Evolutionary conservation across 2,113 vertebrate genomes (phyloP).

Genomic region (Platysternon megacephalum): DNA sequence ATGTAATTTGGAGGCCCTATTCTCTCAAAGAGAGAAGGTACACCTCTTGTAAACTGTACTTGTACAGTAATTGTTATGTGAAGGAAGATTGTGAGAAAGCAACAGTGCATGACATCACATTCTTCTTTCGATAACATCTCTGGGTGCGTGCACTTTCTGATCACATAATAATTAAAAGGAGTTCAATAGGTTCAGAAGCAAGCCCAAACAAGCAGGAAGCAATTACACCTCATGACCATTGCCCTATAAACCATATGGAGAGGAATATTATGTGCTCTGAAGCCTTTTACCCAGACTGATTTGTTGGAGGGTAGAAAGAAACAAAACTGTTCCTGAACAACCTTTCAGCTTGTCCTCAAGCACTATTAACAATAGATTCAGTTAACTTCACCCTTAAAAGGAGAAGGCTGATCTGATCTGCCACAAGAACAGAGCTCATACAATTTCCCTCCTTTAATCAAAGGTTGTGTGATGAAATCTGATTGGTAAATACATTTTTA

Average conservation of each 20-base stretch:
- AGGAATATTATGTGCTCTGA: neutral
- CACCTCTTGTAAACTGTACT: neutral
- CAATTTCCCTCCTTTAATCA: neutral
- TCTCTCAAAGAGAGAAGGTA: neutral
- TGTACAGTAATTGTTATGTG: neutral
- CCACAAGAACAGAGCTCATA: neutral
- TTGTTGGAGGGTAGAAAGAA: neutral
- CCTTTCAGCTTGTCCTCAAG: neutral
- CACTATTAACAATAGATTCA: neutral
- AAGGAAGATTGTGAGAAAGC: neutral
- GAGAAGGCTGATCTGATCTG: neutral
- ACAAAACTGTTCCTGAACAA: neutral
- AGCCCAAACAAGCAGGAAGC: slow-evolving; percentile 14
- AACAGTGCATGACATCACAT: neutral
- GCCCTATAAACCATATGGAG: neutral
- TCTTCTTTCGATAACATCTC: neutral
- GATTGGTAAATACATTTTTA: neutral
- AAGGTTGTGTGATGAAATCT: neutral
- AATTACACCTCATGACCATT: neutral
- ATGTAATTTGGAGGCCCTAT: neutral
- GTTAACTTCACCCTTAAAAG: neutral
- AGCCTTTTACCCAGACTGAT: neutral
- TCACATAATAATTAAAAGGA: neutral
- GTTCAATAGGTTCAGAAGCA: neutral
- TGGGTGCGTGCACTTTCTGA: neutral